Evolutionary conservation across 2,797 vertebrate genomes (phyloP), one percentile per base, ranked within the genome.

Genomic region (Podarcis siculus): DNA sequence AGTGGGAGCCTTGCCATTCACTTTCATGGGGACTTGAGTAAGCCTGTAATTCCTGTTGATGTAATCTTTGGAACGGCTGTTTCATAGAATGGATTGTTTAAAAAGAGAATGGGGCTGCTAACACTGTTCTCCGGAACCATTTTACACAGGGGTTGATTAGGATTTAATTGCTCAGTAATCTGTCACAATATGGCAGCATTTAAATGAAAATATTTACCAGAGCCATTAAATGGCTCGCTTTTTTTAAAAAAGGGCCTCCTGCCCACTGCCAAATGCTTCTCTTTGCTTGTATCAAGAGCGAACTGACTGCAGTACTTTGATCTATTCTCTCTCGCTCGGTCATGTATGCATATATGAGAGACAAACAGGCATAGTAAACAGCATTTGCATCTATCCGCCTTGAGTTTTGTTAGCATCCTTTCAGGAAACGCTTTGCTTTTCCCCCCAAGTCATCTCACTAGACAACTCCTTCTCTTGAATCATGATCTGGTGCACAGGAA

Each of bases 191-290:
- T 61, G 83, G 32, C 45, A 71, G 84, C 37, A 6, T 86, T 94
- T 95, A 91, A 95, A 95, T 90, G 89, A 93, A 88, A 92, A 73
- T 72, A 81, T 92, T 95, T 92, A 76, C 83, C 87, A 94, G 80
- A 88, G 94, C 93, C 95, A 85, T 85, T 67, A 94, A 92, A 88
- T 86, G 42, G 66, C 77, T 81, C 83, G 21, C 90, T 91, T 42
- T 42, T 42, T 42, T 39, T 0, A 45, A 49, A 55, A 55, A 55
- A 95, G 90, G 94, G 64, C 30, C 84, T 78, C 13, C 84, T 78
- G 55, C 69, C 83, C 72, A 8, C 32, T 85, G 90, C 87, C 87
- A 71, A 91, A 78, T 84, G 83, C 71, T 94, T 92, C 90, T 94
- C 76, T 75, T 81, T 86, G 58, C 87, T 83, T 91, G 79, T 69